Base-by-base conservation (phyloP, 1,140 invertebrate genomes). In the Hypothenemus hampei region DNA sequence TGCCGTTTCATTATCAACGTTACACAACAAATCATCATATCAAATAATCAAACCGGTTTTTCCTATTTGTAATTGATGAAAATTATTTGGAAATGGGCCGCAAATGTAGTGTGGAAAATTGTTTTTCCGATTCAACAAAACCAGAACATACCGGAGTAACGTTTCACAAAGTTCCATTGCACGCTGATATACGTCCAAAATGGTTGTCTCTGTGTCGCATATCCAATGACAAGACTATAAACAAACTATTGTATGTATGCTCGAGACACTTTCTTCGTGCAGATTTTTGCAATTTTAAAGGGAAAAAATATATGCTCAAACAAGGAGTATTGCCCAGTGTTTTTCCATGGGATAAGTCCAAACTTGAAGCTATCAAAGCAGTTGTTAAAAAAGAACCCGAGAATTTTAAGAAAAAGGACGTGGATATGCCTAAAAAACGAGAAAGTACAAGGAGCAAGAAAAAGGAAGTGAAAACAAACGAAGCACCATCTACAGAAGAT, bases 251-350 rank as follows among this genome's bases (percentile, higher is more conserved):
- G 26, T 74, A 79, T 58, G 75, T 83, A 3, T 84, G 81, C 56
- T 81, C 81, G 3, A 72, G 77, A 46, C 81, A 84, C 64, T 84
- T 84, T 60, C 71, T 78, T 37, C 70, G 75, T n/a, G 72, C 74
- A 1, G 81, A 84, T 65, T 84, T 83, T 64, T 78, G 81, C 63
- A 72, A 72, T 37, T 76, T 77, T 8, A 78, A 78, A 61, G 75
- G 77, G 56, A 76, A 77, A 26, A 81, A 81, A 58, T 79, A 78
- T 59, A 65, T 77, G 44, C 64, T 82, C 20, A 72, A 74, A 20
- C 78, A 80, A 59, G 74, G 74, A 51, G 73, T 74, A 19, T 63
- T 78, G 15, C 76, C 77, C 0, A 72, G 73, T 46, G 69, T 79
- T 0, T 78, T 78, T 57, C 64, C 69, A 13, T 71, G 69, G 69